Evolutionary conservation across 92 coral and sea anemone species (phyloP).

Genomic region (Virgularia gustaviana): DNA sequence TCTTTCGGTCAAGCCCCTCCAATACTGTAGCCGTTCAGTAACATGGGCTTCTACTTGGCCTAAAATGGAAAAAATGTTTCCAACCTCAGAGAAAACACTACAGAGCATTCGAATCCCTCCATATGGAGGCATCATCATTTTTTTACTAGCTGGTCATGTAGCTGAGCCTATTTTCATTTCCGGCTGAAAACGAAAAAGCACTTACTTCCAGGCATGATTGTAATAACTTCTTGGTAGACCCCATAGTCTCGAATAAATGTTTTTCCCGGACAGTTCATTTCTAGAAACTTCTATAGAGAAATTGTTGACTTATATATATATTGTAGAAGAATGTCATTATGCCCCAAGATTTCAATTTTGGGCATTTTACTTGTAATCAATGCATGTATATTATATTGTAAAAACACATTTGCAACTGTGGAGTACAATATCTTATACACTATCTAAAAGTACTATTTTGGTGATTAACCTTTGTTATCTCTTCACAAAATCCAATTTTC

Average conservation of each 20-base stretch:
- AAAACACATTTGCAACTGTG: not conserved
- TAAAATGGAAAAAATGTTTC: too few species aligned
- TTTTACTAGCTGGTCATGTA: too few species aligned
- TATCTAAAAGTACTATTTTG: too few species aligned
- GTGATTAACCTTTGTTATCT: slow-evolving; percentile 4
- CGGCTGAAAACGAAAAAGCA: not conserved
- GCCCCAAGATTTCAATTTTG: not conserved
- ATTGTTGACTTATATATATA: not conserved
- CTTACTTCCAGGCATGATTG: not conserved
- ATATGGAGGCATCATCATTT: too few species aligned
- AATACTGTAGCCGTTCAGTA: not conserved
- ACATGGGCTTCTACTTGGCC: not conserved
- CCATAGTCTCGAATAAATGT: not conserved
- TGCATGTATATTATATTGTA: slow-evolving; percentile 1
- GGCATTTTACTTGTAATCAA: not conserved
- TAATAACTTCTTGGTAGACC: not conserved
- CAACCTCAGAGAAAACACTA: too few species aligned
- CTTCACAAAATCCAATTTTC: slow-evolving; percentile 25
- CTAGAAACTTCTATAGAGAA: slow-evolving; percentile 1
- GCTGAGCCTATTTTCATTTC: not conserved
- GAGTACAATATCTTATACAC: not conserved
- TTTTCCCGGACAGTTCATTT: not conserved
- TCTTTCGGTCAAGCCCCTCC: not conserved
- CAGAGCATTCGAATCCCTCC: too few species aligned
- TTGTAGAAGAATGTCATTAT: not conserved